Conservation (phyloP, 1,140 invertebrate genomes). For the Drosophila arawakana region DNA sequence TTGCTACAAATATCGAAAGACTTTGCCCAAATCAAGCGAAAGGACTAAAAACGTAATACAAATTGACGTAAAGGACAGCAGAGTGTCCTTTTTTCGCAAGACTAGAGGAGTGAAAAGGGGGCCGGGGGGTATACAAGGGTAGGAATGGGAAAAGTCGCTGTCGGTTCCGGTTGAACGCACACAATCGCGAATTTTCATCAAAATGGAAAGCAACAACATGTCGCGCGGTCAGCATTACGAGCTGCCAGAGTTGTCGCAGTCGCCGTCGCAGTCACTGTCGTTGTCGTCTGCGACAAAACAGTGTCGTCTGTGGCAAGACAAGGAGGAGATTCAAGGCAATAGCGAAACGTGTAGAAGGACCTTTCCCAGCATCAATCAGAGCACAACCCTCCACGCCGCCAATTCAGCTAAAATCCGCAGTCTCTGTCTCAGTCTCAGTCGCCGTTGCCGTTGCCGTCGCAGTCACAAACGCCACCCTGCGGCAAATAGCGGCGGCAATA, state of each 20-base stretch:
- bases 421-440: background rate
- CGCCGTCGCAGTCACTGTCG: conserved; percentile 23
- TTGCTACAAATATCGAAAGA: conserved; percentile 40
- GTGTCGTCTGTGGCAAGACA: conserved; percentile 33
- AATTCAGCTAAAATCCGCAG: conserved; percentile 63
- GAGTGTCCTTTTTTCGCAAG: background rate
- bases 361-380: conserved; percentile 58
- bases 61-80: background rate
- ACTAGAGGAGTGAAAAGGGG: conserved; percentile 40
- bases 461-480: conserved; percentile 45
- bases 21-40: background rate
- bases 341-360: conserved; percentile 32
- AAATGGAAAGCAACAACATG: conserved; percentile 63
- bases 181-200: conserved; percentile 76
- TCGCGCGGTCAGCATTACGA: conserved; percentile 66
- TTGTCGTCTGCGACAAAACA: conserved; percentile 48
- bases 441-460: too few relatives aligned
- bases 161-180: conserved; percentile 74
- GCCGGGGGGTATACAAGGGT: background rate
- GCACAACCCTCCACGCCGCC: conserved; percentile 56
- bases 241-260: conserved; percentile 15
- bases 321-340: conserved; percentile 43
- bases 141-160: conserved; percentile 25
- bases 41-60: background rate
- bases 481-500: conserved; percentile 49